phyloP scores from a whole-genome alignment of 2,113 vertebrate genomes.

The Macquaria australasica region DNA sequence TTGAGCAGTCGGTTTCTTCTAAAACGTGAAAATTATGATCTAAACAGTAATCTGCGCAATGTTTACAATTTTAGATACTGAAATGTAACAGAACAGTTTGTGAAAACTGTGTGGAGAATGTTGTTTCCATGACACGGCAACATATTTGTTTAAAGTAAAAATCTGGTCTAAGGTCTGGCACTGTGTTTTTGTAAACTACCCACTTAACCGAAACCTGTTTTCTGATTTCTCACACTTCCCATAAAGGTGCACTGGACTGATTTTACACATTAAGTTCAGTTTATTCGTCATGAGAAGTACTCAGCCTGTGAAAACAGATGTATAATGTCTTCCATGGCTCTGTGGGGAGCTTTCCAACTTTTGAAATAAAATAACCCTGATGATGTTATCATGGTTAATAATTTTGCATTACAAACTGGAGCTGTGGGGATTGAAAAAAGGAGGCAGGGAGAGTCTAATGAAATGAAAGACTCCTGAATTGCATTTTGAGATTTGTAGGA shows the following conservation, averaged over 20 bases:
- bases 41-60: background rate
- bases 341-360: background rate
- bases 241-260: background rate
- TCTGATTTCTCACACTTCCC: background rate
- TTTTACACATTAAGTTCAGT: background rate
- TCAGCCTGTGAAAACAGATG: background rate
- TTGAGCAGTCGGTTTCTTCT: background rate
- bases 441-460: too few relatives aligned
- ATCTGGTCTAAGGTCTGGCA: background rate
- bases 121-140: background rate
- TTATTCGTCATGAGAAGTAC: background rate
- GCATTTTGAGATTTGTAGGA: too few relatives aligned
- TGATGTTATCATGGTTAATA: background rate
- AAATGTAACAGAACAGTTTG: background rate
- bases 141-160: background rate
- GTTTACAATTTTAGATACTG: background rate
- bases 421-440: too few relatives aligned
- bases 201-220: background rate
- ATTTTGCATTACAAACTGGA: background rate
- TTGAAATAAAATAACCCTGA: background rate
- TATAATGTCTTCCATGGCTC: too few relatives aligned
- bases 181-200: background rate
- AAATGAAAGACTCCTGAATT: too few relatives aligned
- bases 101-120: background rate
- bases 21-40: background rate